Conservation (phyloP, 2,888 invertebrate species). For the Cacoxenus indagator region DNA sequence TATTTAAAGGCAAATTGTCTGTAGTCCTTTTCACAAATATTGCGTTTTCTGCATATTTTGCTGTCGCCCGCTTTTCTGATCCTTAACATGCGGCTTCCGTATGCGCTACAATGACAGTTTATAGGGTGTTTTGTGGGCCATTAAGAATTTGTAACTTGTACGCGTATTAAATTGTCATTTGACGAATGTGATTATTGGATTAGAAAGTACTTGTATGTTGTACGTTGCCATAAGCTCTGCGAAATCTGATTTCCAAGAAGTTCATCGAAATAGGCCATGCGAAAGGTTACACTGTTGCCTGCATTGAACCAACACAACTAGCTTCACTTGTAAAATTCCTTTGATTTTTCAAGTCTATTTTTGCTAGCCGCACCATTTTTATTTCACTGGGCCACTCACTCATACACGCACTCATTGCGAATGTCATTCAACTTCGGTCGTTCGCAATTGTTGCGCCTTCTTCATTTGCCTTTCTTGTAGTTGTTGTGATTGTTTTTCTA, state of each 20-base stretch:
- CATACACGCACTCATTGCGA: not conserved
- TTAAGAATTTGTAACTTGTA: too few species aligned
- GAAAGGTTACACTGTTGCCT: too few species aligned
- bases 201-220: too few species aligned
- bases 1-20: constrained; percentile 65
- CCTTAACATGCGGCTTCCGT: not conserved
- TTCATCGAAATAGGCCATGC: too few species aligned
- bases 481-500: constrained; percentile 9
- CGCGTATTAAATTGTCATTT: too few species aligned
- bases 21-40: constrained; percentile 61
- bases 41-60: constrained; percentile 43
- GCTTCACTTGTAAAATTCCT: not conserved
- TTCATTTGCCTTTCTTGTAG: constrained; percentile 52
- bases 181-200: too few species aligned
- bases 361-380: too few species aligned
- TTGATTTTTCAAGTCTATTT: not conserved
- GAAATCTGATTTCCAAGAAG: too few species aligned
- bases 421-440: not conserved
- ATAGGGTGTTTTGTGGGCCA: too few species aligned
- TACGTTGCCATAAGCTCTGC: too few species aligned
- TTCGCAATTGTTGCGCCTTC: constrained; percentile 59
- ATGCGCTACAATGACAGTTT: not conserved
- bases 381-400: too few species aligned
- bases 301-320: too few species aligned
- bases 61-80: constrained; percentile 11